phyloP scores from a whole-genome alignment of 1,140 invertebrate genomes.

The Listronotus oregonensis region DNA sequence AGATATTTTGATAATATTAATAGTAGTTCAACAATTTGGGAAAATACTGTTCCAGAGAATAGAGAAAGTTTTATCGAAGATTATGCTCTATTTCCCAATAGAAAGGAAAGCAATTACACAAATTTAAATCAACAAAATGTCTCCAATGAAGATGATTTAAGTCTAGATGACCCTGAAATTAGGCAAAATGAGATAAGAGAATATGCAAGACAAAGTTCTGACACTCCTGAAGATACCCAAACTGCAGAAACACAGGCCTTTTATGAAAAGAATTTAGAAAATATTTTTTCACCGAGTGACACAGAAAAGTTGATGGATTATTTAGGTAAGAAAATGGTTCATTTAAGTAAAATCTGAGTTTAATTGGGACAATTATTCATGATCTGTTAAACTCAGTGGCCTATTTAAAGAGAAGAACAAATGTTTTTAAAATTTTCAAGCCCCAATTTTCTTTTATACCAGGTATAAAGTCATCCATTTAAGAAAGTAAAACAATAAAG shows the following conservation, averaged over 20 bases:
- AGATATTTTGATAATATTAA: slow-evolving; percentile 37
- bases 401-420: too few species aligned
- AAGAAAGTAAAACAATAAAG: not conserved
- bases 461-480: not conserved
- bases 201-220: slow-evolving; percentile 17
- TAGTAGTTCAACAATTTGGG: slow-evolving; percentile 27
- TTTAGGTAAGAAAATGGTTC: slow-evolving; percentile 3
- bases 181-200: slow-evolving; percentile 38
- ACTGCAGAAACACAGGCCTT: not conserved
- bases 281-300: slow-evolving; percentile 13
- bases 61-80: slow-evolving; percentile 22
- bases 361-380: too few species aligned
- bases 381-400: not conserved
- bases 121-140: slow-evolving; percentile 16
- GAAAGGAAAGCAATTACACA: slow-evolving; percentile 9
- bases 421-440: too few species aligned
- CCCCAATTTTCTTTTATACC: too few species aligned
- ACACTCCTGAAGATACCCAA: not conserved
- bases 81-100: slow-evolving; percentile 33
- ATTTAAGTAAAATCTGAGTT: not conserved
- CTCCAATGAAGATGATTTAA: slow-evolving; percentile 23
- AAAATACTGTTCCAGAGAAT: slow-evolving; percentile 17
- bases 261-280: slow-evolving; percentile 11
- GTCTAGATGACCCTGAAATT: slow-evolving; percentile 43
- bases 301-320: slow-evolving; percentile 26